Evolutionary conservation across 2,888 invertebrate species (phyloP).

Genomic region (Erannis defoliaria): DNA sequence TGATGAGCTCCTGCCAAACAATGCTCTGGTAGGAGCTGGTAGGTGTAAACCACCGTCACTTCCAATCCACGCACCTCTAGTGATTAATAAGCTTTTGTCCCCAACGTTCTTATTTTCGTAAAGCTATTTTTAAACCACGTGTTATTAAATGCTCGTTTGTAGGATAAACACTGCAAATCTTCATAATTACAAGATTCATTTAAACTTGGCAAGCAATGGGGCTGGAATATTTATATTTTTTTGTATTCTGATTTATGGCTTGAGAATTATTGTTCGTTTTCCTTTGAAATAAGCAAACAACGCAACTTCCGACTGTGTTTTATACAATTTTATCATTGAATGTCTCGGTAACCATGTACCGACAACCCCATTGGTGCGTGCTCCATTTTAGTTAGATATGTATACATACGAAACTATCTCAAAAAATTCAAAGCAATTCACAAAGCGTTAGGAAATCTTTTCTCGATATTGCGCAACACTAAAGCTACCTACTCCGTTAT

Average conservation of each 20-base stretch:
- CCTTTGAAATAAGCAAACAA: neutral
- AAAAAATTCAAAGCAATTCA: slow-evolving; percentile 9
- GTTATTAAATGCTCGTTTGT: slow-evolving; percentile 27
- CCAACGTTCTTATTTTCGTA: slow-evolving; percentile 20
- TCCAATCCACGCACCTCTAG: slow-evolving; percentile 7
- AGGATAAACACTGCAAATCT: slow-evolving; percentile 28
- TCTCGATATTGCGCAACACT: slow-evolving; percentile 38
- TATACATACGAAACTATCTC: slow-evolving; percentile 4
- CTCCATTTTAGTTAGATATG: neutral
- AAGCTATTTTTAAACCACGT: slow-evolving; percentile 21
- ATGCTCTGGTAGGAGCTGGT: slow-evolving; percentile 8
- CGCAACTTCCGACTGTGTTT: slow-evolving; percentile 1
- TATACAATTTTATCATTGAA: neutral
- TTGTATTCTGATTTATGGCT: slow-evolving; percentile 20
- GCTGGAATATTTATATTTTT: slow-evolving; percentile 17
- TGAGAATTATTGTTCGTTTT: slow-evolving; percentile 12
- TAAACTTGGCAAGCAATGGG: slow-evolving; percentile 38
- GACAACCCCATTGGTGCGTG: slow-evolving; percentile 3
- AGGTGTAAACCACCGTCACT: neutral
- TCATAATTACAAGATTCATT: slow-evolving; percentile 35
- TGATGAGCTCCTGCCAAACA: slow-evolving; percentile 33
- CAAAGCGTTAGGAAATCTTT: slow-evolving; percentile 41
- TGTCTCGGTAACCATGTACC: slow-evolving; percentile 11
- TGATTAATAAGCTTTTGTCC: slow-evolving; percentile 25
- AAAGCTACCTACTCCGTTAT: slow-evolving; percentile 32